phyloP scores from a whole-genome alignment of 2,113 vertebrate genomes.

The Leucopsar rothschildi region DNA sequence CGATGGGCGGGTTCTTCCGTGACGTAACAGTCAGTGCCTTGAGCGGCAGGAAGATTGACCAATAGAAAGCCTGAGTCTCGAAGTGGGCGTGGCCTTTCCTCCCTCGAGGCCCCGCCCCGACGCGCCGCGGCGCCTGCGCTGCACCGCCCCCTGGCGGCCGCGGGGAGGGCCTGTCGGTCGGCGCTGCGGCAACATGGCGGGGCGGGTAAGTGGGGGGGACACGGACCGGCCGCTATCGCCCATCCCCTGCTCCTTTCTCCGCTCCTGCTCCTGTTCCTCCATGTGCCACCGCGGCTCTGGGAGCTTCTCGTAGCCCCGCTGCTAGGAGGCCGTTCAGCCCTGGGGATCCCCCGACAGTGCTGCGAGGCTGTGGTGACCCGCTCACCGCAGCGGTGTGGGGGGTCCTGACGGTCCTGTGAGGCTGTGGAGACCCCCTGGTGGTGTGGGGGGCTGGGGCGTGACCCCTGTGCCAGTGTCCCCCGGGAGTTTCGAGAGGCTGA shows the following conservation, averaged over 20 bases:
- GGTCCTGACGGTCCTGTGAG: not conserved
- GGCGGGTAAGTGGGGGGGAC: conserved; percentile 4
- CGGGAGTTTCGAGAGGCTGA: not conserved
- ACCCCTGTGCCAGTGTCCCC: accelerated
- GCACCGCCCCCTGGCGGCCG: not conserved
- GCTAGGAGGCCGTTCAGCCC: not conserved
- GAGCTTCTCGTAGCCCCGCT: not conserved
- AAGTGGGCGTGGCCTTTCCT: accelerated
- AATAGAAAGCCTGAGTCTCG: accelerated
- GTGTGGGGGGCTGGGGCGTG: not conserved
- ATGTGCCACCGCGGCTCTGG: not conserved
- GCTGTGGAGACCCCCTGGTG: not conserved
- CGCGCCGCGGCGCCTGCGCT: not conserved
- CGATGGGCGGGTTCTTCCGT: accelerated
- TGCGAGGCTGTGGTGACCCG: not conserved
- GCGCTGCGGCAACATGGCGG: conserved; percentile 54
- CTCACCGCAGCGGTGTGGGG: accelerated
- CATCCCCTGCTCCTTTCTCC: not conserved
- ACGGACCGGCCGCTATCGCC: not conserved
- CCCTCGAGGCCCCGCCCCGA: accelerated
- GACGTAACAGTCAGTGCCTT: accelerated
- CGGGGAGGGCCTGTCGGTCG: not conserved
- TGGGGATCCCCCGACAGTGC: not conserved
- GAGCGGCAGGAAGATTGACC: accelerated
- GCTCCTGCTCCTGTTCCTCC: not conserved